Evolutionary conservation across 2,888 invertebrate genomes (phyloP), one percentile per base, ranked within the genome.

Genomic region (Pocota personata): DNA sequence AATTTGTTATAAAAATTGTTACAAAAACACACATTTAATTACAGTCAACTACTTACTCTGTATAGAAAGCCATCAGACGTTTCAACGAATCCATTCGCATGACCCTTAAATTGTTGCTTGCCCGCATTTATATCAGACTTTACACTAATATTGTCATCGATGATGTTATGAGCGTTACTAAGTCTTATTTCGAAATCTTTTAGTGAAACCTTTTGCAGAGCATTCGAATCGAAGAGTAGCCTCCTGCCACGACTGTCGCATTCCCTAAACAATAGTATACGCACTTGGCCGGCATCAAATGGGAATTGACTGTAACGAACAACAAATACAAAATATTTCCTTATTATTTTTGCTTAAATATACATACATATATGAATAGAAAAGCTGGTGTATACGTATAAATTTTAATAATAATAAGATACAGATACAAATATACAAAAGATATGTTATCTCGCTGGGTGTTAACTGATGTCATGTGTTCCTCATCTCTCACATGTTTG

Each of bases 211-310:
- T 94, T 94, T 90, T 95, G 94, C 89, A 95, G 93, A 14, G 95
- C 94, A 87, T 95, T 94, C 0, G 97, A 97, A 92, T 98, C 98
- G 91, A 97, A 98, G 69, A 98, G 93, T 40, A 98, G 93, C 89
- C 95, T 95, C 82, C 97, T 94, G 27, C 97, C 97, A 83, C 95
- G 94, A 92, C 95, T 95, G 91, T 97, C 97, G 92, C 97, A 97
- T 93, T 98, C 98, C 90, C 95, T 95, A 93, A 96, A 97, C 88
- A 98, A 93, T 90, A 98, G 94, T 89, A 98, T 94, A 88, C 97
- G 94, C 82, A 98, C 95, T 93, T 96, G 96, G 88, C 94, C 93
- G 88, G 94, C 94, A 89, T 94, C 94, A 93, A 96, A 95, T 89
- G 95, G 94, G 92, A 94, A 94, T 88, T 92, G 91, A 88, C 92